Base-by-base conservation (phyloP, 2,888 invertebrate species). In the Trichacis sp. region DNA sequence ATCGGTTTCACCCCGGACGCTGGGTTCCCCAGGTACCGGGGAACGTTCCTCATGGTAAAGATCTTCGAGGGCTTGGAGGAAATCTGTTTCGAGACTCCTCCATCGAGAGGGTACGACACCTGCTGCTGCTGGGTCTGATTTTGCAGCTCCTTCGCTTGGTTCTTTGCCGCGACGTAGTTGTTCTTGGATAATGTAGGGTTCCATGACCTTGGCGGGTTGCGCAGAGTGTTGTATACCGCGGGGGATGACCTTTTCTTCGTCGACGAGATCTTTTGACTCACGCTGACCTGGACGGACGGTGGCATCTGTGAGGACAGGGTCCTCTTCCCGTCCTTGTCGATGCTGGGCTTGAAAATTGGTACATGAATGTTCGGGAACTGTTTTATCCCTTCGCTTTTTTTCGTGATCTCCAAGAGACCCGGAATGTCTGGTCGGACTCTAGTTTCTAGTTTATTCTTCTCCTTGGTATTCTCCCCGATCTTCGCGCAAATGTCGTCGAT, bases 1-100 rank as follows among this genome's bases (percentile, higher is more conserved):
- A 89, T 86, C 0, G 89, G 88, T 64, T 89, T 89, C 0, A 89
- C 89, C 0, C 89, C 88, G 0, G 88, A 88, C 0, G 88, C 87
- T 0, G 89, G 89, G 73, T 88, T 88, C 0, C 80, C 80, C 60
- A 88, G 71, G 70, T 87, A 88, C 57, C 88, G 77, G 0, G 88
- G 88, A 76, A 87, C 84, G 64, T 87, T 88, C 18, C 88, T 78
- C 81, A 86, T 86, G 73, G 88, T 89, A 70, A 88, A 88, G 60
- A 89, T 88, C 72, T 88, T 88, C 1, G 88, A 87, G 2, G 88
- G 88, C 64, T 86, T 86, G 0, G 79, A 78, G 1, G 76, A 73
- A 33, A 78, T 77, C 12, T 75, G 70, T 50, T 84, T 82, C 6
- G 67, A 52, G 11, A 64, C 63, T 17, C 69, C 48, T 1, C 73